Conservation (phyloP, 2,113 vertebrate species). For the Aptenodytes patagonicus region DNA sequence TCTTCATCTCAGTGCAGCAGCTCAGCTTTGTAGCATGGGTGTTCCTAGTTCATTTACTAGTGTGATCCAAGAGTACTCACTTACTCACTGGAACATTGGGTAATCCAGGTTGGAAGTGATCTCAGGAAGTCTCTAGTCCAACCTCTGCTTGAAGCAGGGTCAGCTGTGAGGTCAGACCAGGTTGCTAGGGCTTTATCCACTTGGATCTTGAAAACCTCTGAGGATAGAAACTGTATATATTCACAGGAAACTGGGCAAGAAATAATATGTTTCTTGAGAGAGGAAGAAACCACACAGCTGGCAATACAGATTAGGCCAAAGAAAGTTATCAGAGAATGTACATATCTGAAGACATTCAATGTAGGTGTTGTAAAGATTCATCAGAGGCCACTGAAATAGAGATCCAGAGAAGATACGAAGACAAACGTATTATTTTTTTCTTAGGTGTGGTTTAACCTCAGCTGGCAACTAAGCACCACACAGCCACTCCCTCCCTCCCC, state of each 20-base stretch:
- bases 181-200: background rate
- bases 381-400: background rate
- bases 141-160: background rate
- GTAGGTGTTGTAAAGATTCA: background rate
- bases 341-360: background rate
- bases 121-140: background rate
- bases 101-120: background rate
- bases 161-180: background rate
- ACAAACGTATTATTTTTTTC: rapidly evolving
- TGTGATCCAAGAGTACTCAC: background rate
- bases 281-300: background rate
- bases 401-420: background rate
- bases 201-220: background rate
- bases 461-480: too few relatives aligned
- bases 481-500: too few relatives aligned
- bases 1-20: background rate
- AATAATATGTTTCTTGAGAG: background rate
- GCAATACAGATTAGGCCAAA: background rate
- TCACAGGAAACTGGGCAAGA: background rate
- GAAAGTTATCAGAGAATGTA: background rate
- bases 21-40: background rate
- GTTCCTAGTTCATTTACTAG: background rate
- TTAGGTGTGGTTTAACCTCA: background rate
- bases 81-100: background rate
- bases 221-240: background rate